These are phyloP conservation scores for Nematolebias whitei DNA, from an alignment of 2,113 vertebrate genomes.

Conservation along the genomic window DNA sequence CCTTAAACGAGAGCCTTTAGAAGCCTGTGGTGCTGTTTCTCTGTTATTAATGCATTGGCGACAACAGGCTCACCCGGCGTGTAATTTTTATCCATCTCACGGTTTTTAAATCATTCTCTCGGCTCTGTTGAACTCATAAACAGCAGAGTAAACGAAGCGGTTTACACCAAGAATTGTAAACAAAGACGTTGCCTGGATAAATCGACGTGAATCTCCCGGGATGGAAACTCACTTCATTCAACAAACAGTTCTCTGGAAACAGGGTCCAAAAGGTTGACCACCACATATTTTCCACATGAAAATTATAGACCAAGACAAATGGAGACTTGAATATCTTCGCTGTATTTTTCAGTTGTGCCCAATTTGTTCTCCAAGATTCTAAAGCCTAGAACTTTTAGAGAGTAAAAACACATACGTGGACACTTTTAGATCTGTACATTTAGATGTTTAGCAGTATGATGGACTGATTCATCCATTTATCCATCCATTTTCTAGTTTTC, in stretches of 20 bases:
- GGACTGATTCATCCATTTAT: too few relatives aligned
- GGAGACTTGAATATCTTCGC: not conserved
- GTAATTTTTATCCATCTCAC: conserved; percentile 54
- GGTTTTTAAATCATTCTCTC: conserved; percentile 19
- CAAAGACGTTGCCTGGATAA: not conserved
- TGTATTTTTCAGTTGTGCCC: too few relatives aligned
- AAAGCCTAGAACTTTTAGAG: too few relatives aligned
- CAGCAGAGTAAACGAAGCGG: not conserved
- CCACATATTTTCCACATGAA: not conserved
- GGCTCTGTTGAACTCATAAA: conserved; percentile 5
- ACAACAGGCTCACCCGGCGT: conserved; percentile 14
- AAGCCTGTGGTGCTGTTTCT: conserved; percentile 29
- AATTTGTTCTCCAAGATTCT: too few relatives aligned
- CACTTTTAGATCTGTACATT: too few relatives aligned
- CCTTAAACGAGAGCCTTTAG: conserved; percentile 29
- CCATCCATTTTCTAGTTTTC: too few relatives aligned
- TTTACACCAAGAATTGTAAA: conserved; percentile 6
- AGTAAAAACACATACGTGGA: too few relatives aligned
- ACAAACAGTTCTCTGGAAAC: not conserved
- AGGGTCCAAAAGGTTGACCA: not conserved
- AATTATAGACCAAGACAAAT: not conserved
- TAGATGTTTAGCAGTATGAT: too few relatives aligned
- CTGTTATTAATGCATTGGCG: conserved; percentile 18
- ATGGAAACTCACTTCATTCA: not conserved
- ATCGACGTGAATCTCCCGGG: too few relatives aligned